Conservation (phyloP, 2,113 vertebrate genomes). For the Dermatemys mawii region DNA sequence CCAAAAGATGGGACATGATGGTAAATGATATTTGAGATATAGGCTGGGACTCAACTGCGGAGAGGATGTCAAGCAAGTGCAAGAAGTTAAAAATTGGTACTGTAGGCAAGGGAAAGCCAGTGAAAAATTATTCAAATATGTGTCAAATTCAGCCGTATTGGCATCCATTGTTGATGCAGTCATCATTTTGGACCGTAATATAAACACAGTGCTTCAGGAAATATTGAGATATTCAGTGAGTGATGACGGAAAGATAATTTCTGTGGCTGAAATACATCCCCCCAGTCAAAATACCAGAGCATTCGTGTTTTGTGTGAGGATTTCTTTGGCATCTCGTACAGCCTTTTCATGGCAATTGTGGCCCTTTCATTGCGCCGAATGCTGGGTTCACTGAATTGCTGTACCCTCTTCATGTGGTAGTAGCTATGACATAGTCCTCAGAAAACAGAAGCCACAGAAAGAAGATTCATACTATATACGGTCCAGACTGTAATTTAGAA, state of each 20-base stretch:
- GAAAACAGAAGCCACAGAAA: background rate
- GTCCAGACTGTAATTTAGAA: background rate
- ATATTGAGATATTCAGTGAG: background rate
- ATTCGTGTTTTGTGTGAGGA: background rate
- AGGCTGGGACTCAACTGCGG: background rate
- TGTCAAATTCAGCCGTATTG: background rate
- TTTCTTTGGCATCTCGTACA: background rate
- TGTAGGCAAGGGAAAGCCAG: background rate
- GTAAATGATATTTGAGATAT: background rate
- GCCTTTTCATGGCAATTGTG: background rate
- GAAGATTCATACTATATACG: background rate
- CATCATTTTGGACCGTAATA: background rate
- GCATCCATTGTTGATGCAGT: background rate
- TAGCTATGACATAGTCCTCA: background rate
- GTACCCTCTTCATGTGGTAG: background rate
- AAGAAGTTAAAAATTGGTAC: background rate
- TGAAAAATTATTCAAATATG: background rate
- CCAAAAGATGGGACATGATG: background rate
- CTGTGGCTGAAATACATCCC: background rate
- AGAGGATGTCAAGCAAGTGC: background rate
- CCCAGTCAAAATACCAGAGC: background rate
- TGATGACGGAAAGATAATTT: background rate
- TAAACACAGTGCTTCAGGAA: background rate
- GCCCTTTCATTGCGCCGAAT: background rate
- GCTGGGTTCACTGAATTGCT: background rate